phyloP scores from a whole-genome alignment of 2,113 vertebrate genomes.

The Rostratula benghalensis region DNA sequence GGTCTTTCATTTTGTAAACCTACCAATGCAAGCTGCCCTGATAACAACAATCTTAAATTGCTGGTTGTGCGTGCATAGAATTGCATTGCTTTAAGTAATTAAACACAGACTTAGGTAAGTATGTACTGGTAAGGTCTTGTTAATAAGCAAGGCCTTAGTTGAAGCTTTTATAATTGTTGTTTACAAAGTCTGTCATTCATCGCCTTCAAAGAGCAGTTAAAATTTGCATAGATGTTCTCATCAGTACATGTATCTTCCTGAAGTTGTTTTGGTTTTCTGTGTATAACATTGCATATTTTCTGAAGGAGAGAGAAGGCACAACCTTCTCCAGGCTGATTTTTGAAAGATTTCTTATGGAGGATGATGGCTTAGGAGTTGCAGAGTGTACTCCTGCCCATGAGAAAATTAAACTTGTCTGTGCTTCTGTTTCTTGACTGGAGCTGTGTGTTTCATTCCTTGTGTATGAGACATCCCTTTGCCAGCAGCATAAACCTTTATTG shows the following conservation, averaged over 20 bases:
- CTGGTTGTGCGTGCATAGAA: neutral
- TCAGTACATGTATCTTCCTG: neutral
- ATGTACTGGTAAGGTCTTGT: neutral
- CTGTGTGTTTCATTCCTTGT: neutral
- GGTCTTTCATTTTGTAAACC: neutral
- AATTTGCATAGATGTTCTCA: neutral
- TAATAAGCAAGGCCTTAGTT: conserved; percentile 8
- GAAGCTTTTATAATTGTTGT: conserved; percentile 27
- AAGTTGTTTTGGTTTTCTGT: neutral
- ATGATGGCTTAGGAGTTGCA: neutral
- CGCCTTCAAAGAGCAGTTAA: neutral
- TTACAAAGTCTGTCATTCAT: conserved; percentile 15
- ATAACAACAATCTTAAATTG: neutral
- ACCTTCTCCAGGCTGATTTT: neutral
- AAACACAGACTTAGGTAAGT: neutral
- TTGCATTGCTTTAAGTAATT: neutral
- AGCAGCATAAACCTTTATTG: neutral
- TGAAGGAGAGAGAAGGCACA: neutral
- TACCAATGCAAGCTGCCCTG: neutral
- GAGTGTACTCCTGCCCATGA: neutral
- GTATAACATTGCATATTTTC: neutral
- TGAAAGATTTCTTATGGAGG: neutral
- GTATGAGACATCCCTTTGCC: neutral
- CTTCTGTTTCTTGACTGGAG: neutral
- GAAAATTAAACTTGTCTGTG: neutral